Conservation (phyloP, 2,888 invertebrate species). For the Drymonia ruficornis region DNA sequence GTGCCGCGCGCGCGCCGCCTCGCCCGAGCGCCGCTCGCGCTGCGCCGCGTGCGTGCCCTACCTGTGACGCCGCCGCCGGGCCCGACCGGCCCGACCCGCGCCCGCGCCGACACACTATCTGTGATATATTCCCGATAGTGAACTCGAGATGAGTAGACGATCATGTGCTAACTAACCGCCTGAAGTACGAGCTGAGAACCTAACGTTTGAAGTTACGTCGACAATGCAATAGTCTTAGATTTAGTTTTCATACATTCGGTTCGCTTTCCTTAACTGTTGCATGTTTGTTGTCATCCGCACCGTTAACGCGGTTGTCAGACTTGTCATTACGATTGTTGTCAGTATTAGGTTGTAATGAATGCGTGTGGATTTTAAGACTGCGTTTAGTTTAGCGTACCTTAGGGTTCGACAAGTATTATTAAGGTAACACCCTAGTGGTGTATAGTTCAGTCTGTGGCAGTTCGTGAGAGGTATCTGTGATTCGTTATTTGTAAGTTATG, state of each 20-base stretch:
- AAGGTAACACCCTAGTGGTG: slow-evolving; percentile 29
- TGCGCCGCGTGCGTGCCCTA: slow-evolving; percentile 79
- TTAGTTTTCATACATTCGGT: slow-evolving; percentile 46
- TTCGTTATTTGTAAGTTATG: slow-evolving; percentile 72
- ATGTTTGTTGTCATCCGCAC: slow-evolving; percentile 53
- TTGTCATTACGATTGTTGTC: slow-evolving; percentile 52
- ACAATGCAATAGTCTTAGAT: slow-evolving; percentile 54
- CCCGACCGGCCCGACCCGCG: slow-evolving; percentile 24
- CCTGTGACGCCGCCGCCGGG: slow-evolving; percentile 61
- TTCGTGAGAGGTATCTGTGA: slow-evolving; percentile 79
- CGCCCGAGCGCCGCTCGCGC: slow-evolving; percentile 73
- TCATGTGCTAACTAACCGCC: slow-evolving; percentile 67
- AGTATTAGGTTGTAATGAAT: slow-evolving; percentile 65
- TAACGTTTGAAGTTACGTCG: slow-evolving; percentile 46
- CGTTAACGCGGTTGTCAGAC: slow-evolving; percentile 34
- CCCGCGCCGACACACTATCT: slow-evolving; percentile 65
- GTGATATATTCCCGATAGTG: slow-evolving; percentile 72
- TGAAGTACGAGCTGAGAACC: slow-evolving; percentile 46
- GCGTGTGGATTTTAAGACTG: slow-evolving; percentile 77
- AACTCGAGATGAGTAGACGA: slow-evolving; percentile 68
- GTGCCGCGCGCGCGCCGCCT: slow-evolving; percentile 79
- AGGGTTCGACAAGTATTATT: slow-evolving; percentile 41
- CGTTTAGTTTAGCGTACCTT: slow-evolving; percentile 64
- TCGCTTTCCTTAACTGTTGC: slow-evolving; percentile 63
- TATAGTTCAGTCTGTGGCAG: slow-evolving; percentile 55